Evolutionary conservation across 2,113 vertebrate genomes (phyloP), one percentile per base, ranked within the genome.

Genomic region (Promerops cafer): DNA sequence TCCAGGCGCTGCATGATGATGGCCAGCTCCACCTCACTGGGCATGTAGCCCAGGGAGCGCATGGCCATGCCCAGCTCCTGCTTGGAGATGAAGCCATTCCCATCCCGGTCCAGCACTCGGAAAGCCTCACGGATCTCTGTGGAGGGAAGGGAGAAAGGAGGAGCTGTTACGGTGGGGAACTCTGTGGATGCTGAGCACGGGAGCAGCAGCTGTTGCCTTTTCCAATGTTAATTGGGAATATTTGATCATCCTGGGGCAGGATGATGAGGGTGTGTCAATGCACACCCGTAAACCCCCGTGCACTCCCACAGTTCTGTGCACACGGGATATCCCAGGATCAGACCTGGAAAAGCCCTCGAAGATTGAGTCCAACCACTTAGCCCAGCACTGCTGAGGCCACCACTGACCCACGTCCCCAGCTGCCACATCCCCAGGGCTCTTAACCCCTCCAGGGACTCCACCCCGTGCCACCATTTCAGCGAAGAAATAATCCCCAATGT

Each of bases 31-130:
- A 99, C 99, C 97, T 99, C 99, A 7, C 99, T 99, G 66, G 99
- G 99, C 99, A 99, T 99, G 98, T 99, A 99, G 40, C 99, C 99
- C 98, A 99, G 95, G 2, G 99, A 99, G 61, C 99, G 98, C 99
- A 99, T 99, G 79, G 99, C 99, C 99, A 99, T 99, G 37, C 99
- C 99, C 97, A 99, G 98, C 98, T 99, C 99, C 98, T 99, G 99
- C 97, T 99, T 99, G 96, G 99, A 99, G 96, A 99, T 99, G 98
- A 99, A 99, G 79, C 99, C 99, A 28, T 99, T 99, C 61, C 99
- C 99, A 18, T 99, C 99, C 11, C 99, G 98, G 97, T 99, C 99
- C 98, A 99, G 97, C 35, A 99, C 98, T 56, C 99, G 98, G 93
- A 99, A 99, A 69, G 99, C 99, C 97, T 99, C 99, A 6, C 99